Evolutionary conservation across 2,113 vertebrate species (phyloP).

Genomic region (Pipa parva): DNA sequence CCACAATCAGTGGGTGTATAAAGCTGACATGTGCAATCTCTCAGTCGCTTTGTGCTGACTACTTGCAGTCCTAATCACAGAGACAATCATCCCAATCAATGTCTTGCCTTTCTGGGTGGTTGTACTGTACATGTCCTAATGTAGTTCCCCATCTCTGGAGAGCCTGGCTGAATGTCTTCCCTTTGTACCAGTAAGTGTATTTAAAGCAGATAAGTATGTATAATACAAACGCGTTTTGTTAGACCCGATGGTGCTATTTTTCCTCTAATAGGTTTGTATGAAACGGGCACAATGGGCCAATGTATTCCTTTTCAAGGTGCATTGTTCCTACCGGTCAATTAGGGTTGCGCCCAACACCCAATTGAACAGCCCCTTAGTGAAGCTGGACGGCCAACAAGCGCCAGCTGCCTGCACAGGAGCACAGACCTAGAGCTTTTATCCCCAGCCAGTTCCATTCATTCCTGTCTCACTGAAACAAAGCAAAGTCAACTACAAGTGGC

Average conservation of each 20-base stretch:
- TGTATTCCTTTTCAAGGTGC: conserved; percentile 50
- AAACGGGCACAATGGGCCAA: conserved; percentile 43
- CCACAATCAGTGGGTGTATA: background rate
- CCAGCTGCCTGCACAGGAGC: conserved; percentile 55
- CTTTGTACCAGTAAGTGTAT: conserved; percentile 57
- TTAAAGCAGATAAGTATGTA: conserved; percentile 54
- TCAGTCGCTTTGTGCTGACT: background rate
- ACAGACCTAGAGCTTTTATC: conserved; percentile 48
- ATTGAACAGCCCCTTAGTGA: conserved; percentile 50
- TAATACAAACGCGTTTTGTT: conserved; percentile 58
- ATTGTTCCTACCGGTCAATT: conserved; percentile 46
- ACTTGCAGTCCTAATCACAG: conserved; percentile 38
- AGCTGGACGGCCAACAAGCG: conserved; percentile 53
- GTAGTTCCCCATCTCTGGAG: conserved; percentile 44
- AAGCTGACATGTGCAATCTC: conserved; percentile 5
- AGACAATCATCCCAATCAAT: too few relatives aligned
- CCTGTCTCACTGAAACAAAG: conserved; percentile 51
- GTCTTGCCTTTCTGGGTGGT: conserved; percentile 8
- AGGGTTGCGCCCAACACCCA: conserved; percentile 43
- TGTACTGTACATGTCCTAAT: conserved; percentile 40
- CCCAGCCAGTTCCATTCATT: conserved; percentile 52
- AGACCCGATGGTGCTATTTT: conserved; percentile 60
- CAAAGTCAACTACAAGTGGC: conserved; percentile 51
- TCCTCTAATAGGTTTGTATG: conserved; percentile 50
- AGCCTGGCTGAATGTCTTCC: conserved; percentile 53